Evolutionary conservation across 2,888 invertebrate species (phyloP).

Genomic region (Pyrocoelia pectoralis): DNA sequence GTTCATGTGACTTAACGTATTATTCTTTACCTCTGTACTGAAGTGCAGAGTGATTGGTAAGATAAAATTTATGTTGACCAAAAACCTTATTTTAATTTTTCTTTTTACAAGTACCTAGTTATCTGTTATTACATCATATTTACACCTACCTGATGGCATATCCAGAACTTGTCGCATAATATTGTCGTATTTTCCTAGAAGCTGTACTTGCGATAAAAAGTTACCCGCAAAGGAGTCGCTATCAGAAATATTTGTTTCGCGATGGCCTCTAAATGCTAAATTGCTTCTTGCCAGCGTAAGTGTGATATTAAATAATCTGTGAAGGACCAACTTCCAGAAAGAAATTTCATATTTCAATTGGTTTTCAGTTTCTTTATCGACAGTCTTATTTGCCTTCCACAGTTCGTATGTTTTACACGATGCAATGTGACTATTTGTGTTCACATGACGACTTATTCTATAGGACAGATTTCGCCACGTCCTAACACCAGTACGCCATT

Average conservation of each 20-base stretch:
- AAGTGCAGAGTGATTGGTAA: no score
- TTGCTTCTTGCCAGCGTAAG: slow-evolving; percentile 20
- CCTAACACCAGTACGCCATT: slow-evolving; percentile 13
- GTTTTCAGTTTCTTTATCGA: slow-evolving; percentile 12
- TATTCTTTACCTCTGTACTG: no score
- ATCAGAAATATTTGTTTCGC: neutral
- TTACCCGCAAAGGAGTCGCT: slow-evolving; percentile 22
- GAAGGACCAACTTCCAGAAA: slow-evolving; percentile 24
- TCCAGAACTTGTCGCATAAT: slow-evolving; percentile 6
- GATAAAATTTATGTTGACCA: no score
- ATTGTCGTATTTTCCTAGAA: slow-evolving; percentile 42
- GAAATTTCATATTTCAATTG: slow-evolving; percentile 6
- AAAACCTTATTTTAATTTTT: no score
- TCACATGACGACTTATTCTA: slow-evolving; percentile 19
- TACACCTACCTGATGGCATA: neutral
- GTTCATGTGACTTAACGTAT: no score
- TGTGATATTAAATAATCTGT: slow-evolving; percentile 22
- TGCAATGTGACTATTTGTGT: slow-evolving; percentile 10
- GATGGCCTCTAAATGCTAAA: slow-evolving; percentile 27
- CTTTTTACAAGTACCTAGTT: no score
- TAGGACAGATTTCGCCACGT: slow-evolving; percentile 23
- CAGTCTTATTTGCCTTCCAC: slow-evolving; percentile 10
- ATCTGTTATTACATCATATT: no score
- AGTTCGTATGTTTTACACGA: slow-evolving; percentile 3
- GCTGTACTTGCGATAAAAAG: slow-evolving; percentile 42